Base-by-base conservation (phyloP, 2,888 invertebrate species). In the Gymnosoma rotundatum region DNA sequence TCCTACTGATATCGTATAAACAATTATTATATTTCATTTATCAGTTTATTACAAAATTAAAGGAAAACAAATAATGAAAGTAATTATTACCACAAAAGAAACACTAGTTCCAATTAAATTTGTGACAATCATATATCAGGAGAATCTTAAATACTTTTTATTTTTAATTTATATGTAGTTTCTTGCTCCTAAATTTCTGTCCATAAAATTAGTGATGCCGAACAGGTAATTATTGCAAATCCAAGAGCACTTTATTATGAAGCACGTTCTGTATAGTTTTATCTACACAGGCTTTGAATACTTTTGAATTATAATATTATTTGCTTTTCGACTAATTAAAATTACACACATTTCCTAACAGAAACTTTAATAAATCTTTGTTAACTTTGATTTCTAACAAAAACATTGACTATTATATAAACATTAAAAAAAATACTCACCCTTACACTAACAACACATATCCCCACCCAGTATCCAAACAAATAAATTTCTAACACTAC, bases 321-420 rank as follows among this genome's bases (percentile, higher is more conserved):
- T 50, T 21, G 32, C 25, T 69, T 56, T 74, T 63, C 25, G 12
- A 63, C 20, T 45, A 81, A 81, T 81, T 73, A 73, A 73, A 69
- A 18, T 8, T n/a, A 69, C 42, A 80, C 16, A 79, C 36, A 58
- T 14, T 48, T 20, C 21, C 32, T 52, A 58, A 58, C 18, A 50
- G 74, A 45, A 64, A 66, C 38, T 56, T n/a, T 58, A 64, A 84
- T 84, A 84, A 84, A 84, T 84, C 78, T 74, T 21, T 45, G 54
- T 81, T 81, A 81, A 66, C 60, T 70, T 76, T 61, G 32, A 54
- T 12, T 63, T 50, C 48, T 20, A 25, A 45, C 10, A 52, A 54
- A 61, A 18, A 45, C 20, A 25, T 21, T 67, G 52, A 61, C 67
- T 61, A 54, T 38, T 42, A 42, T 12, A 7, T 12, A 10, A 0